phyloP scores from a whole-genome alignment of 2,797 vertebrate species.

The Tragopan temminckii region DNA sequence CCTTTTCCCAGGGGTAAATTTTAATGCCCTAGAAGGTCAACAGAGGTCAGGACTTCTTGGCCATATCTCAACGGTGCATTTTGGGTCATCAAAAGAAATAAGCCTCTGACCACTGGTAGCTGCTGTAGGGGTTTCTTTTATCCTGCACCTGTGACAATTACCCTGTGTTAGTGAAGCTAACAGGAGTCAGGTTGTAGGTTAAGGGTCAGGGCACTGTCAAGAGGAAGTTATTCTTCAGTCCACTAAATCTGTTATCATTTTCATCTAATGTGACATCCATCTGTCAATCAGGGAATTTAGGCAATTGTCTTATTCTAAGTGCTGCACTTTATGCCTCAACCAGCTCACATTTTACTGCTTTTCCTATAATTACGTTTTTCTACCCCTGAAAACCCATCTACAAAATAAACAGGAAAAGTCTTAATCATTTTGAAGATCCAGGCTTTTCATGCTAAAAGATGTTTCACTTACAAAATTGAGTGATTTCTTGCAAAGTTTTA shows the following conservation, averaged over 20 bases:
- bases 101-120: constrained; percentile 80
- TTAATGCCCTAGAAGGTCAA: constrained; percentile 80
- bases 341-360: constrained; percentile 69
- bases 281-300: constrained; percentile 90
- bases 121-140: constrained; percentile 83
- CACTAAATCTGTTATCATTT: constrained; percentile 93
- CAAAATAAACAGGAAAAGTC: constrained; percentile 71
- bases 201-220: constrained; percentile 89
- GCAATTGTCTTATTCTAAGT: constrained; percentile 78
- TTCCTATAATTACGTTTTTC: constrained; percentile 76
- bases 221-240: constrained; percentile 93
- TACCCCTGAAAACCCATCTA: constrained; percentile 68
- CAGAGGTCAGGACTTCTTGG: constrained; percentile 79
- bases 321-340: constrained; percentile 73
- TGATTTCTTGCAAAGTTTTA: constrained; percentile 52
- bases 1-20: constrained; percentile 72
- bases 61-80: constrained; percentile 82
- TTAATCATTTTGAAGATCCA: constrained; percentile 45
- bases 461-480: constrained; percentile 48
- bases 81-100: constrained; percentile 83
- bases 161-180: constrained; percentile 89
- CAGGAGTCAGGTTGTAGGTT: constrained; percentile 91
- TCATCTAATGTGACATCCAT: constrained; percentile 93
- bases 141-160: constrained; percentile 90
- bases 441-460: constrained; percentile 63